Percentiles rank a stretch among this genome's conserved stretches.
Conservation (phyloP, 2,888 invertebrate genomes). For the Yponomeuta cagnagella region DNA sequence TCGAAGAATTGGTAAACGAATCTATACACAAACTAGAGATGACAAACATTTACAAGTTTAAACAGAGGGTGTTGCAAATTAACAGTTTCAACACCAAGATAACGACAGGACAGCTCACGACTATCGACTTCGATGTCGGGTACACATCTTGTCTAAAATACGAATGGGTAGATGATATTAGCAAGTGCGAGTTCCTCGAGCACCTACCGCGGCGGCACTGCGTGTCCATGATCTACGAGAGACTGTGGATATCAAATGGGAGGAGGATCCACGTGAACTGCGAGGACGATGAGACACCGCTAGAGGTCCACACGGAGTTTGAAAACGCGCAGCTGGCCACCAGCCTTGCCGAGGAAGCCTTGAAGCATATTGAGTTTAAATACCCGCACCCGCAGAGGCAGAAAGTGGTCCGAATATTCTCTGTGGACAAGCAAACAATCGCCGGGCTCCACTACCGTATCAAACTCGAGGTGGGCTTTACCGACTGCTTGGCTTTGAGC, state of each 20-base stretch:
- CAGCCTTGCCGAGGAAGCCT: slow-evolving; percentile 46
- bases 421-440: slow-evolving; percentile 56
- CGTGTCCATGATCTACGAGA: slow-evolving; percentile 47
- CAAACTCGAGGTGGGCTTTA: slow-evolving; percentile 60
- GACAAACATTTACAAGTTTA: slow-evolving; percentile 48
- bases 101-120: slow-evolving; percentile 49
- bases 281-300: slow-evolving; percentile 50
- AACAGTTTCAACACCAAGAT: slow-evolving; percentile 51
- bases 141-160: slow-evolving; percentile 61
- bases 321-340: slow-evolving; percentile 47
- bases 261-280: slow-evolving; percentile 51
- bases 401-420: slow-evolving; percentile 55
- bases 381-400: slow-evolving; percentile 57
- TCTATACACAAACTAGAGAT: slow-evolving; percentile 56
- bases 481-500: slow-evolving; percentile 56
- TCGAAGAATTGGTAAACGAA: slow-evolving; percentile 44
- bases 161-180: slow-evolving; percentile 52
- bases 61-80: slow-evolving; percentile 50
- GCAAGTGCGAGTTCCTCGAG: slow-evolving; percentile 50
- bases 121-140: slow-evolving; percentile 60
- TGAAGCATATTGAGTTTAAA: slow-evolving; percentile 63
- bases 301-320: slow-evolving; percentile 42
- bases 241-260: slow-evolving; percentile 51
- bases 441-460: slow-evolving; percentile 62
- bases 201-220: slow-evolving; percentile 58